Evolutionary conservation across 2,113 vertebrate species (phyloP).

Genomic region (Miniopterus natalensis): DNA sequence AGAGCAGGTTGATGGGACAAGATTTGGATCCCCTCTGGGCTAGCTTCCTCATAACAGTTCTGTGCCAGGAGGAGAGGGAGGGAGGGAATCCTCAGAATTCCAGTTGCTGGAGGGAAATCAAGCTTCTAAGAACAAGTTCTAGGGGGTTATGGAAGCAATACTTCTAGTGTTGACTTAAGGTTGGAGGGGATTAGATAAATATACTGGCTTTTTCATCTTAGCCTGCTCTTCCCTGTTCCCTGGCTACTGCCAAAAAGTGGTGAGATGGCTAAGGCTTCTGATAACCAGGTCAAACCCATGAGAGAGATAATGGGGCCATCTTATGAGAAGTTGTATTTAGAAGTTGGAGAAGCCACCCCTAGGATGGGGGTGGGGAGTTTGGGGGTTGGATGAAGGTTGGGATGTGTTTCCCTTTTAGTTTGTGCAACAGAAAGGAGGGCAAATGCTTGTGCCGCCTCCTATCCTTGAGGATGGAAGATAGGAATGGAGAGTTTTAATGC

Average conservation of each 20-base stretch:
- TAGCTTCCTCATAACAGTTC: not conserved
- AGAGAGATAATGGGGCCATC: not conserved
- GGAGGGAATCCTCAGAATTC: conserved; percentile 15
- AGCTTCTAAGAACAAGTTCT: conserved; percentile 58
- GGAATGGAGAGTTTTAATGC: not conserved
- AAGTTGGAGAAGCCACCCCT: not conserved
- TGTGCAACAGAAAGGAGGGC: conserved; percentile 1
- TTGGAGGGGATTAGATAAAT: conserved; percentile 56
- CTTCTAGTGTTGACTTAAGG: conserved; percentile 53
- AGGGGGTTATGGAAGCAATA: conserved; percentile 12
- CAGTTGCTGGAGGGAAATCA: conserved; percentile 46
- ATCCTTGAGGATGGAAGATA: conserved; percentile 38
- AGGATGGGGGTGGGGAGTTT: not conserved
- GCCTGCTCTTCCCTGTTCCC: conserved; percentile 56
- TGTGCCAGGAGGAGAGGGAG: not conserved
- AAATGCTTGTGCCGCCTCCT: not conserved
- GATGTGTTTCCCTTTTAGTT: not conserved
- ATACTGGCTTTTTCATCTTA: conserved; percentile 47
- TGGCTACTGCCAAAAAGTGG: conserved; percentile 55
- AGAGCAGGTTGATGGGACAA: conserved; percentile 28
- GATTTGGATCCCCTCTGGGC: not conserved
- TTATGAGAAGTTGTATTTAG: conserved; percentile 34
- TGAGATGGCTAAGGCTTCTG: not conserved
- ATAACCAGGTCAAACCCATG: not conserved
- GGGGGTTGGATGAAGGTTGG: not conserved